These are phyloP conservation scores for Mythimna pallens DNA, from an alignment of 2,888 invertebrate genomes.

Conservation along the genomic window DNA sequence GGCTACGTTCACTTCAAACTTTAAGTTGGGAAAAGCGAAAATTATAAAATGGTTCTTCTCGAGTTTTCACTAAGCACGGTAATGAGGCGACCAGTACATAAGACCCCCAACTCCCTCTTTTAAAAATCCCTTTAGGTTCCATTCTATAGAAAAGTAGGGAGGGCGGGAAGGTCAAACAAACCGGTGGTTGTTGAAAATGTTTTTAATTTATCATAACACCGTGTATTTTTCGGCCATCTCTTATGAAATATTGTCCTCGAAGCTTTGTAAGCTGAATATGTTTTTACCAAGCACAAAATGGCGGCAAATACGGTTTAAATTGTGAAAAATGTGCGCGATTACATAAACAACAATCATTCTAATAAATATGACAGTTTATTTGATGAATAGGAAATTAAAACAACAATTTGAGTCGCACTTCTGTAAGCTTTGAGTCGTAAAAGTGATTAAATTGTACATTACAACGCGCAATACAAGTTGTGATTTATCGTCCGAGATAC, in stretches of 20 bases:
- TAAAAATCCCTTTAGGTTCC: conserved; percentile 33
- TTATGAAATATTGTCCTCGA: conserved; percentile 73
- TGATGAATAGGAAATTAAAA: conserved; percentile 42
- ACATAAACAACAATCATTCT: conserved; percentile 53
- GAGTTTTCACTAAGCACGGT: conserved; percentile 70
- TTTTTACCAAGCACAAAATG: conserved; percentile 64
- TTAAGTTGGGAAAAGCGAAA: conserved; percentile 64
- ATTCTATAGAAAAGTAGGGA: conserved; percentile 37
- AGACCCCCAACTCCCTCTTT: conserved; percentile 63
- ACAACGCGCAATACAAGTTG: conserved; percentile 19
- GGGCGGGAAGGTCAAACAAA: conserved; percentile 49
- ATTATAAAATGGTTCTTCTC: conserved; percentile 75
- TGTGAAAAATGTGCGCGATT: conserved; percentile 58
- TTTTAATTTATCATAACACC: conserved; percentile 76
- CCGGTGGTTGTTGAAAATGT: conserved; percentile 69
- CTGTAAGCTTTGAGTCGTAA: conserved; percentile 30
- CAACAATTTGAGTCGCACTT: conserved; percentile 24
- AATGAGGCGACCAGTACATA: conserved; percentile 60
- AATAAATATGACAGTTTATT: conserved; percentile 39
- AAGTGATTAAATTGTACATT: conserved; percentile 34
- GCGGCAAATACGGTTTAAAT: conserved; percentile 61
- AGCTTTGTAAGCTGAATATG: conserved; percentile 68
- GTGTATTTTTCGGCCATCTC: conserved; percentile 74
- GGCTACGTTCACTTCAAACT: conserved; percentile 56
- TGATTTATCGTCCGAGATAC: conserved; percentile 54